phyloP scores from a whole-genome alignment of 2,888 invertebrate species.

The Hymenopus coronatus region DNA sequence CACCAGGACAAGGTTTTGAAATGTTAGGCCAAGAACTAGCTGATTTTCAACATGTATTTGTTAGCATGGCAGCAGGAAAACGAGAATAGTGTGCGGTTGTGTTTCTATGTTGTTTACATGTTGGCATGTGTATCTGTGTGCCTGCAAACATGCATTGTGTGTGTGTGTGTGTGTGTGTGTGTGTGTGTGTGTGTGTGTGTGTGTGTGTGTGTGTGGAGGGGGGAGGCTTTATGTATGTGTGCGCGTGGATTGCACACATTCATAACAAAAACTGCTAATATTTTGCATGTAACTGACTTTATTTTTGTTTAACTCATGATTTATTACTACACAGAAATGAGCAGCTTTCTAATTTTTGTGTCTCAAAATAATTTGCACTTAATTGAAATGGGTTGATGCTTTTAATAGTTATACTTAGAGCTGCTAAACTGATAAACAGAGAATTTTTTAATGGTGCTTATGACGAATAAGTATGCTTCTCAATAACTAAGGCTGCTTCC shows the following conservation, averaged over 20 bases:
- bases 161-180: too few species aligned
- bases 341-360: not conserved
- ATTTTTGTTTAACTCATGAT: not conserved
- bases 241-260: not conserved
- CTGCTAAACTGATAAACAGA: not conserved
- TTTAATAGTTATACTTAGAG: not conserved
- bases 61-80: conserved; percentile 44
- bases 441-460: not conserved
- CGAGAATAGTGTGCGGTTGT: not conserved
- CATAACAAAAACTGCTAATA: not conserved
- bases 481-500: not conserved
- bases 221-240: not conserved
- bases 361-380: not conserved
- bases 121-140: not conserved
- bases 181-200: not conserved
- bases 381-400: not conserved
- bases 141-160: too few species aligned
- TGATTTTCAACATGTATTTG: conserved; percentile 49
- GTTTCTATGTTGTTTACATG: not conserved
- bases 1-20: conserved; percentile 39
- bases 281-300: not conserved
- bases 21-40: conserved; percentile 49
- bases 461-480: not conserved
- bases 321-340: not conserved
- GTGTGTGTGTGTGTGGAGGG: too few species aligned